Conservation (phyloP, 2,797 vertebrate genomes). For the Pristis pectinata region DNA sequence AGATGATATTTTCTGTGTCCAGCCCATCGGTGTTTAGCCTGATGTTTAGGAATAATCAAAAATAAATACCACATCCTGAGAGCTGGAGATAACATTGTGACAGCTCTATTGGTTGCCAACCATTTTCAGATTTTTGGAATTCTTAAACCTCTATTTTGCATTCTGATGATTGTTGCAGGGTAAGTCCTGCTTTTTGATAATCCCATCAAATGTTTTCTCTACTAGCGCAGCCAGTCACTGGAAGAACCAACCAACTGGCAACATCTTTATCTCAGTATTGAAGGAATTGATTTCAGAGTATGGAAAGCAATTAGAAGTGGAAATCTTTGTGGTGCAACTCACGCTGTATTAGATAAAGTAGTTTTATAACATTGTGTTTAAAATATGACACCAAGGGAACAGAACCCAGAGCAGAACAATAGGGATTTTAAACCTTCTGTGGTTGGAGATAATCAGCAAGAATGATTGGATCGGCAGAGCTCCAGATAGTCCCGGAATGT, state of each 20-base stretch:
- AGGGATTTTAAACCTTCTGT: background rate
- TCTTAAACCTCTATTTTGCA: background rate
- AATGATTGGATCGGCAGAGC: background rate
- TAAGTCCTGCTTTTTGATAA: background rate
- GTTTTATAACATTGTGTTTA: background rate
- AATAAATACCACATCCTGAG: constrained; percentile 23
- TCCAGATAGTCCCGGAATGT: background rate
- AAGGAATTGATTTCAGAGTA: background rate
- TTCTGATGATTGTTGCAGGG: background rate
- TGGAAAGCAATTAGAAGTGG: background rate
- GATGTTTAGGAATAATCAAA: background rate
- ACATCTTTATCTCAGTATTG: background rate
- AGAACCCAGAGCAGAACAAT: background rate
- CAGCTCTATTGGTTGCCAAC: background rate
- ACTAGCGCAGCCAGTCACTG: background rate
- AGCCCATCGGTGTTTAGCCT: background rate
- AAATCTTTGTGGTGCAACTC: background rate
- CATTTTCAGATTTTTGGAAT: constrained; percentile 12
- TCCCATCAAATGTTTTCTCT: background rate
- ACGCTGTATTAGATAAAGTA: background rate
- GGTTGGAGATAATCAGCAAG: background rate
- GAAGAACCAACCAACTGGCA: background rate
- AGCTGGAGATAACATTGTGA: constrained; percentile 25
- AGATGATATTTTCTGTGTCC: background rate
- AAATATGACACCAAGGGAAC: background rate